phyloP scores from a whole-genome alignment of 2,113 vertebrate genomes.

The Pomatostomus ruficeps region DNA sequence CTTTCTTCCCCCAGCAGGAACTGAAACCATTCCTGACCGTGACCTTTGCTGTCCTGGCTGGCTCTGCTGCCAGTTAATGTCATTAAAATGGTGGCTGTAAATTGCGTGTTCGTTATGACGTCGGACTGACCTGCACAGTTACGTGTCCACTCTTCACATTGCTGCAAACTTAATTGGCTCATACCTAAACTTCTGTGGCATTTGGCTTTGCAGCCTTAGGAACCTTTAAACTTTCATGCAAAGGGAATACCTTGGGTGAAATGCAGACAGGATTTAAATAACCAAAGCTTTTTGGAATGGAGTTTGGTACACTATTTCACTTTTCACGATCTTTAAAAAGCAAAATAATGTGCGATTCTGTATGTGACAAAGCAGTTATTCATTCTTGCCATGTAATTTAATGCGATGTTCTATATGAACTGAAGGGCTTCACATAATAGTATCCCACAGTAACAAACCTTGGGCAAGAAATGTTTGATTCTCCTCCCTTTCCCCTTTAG shows the following conservation, averaged over 20 bases:
- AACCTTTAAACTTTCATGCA: neutral
- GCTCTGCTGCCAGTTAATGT: neutral
- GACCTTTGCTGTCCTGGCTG: neutral
- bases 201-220: conserved; percentile 16
- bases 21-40: neutral
- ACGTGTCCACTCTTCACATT: neutral
- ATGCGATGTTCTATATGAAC: neutral
- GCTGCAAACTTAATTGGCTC: neutral
- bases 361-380: neutral
- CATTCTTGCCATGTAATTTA: conserved; percentile 28
- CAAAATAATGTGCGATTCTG: conserved; percentile 5
- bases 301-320: neutral
- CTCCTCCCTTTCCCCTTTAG: neutral
- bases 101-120: neutral
- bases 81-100: neutral
- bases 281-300: neutral
- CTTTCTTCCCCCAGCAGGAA: neutral
- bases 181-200: neutral
- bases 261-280: conserved; percentile 9
- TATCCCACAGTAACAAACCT: conserved; percentile 49
- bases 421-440: conserved; percentile 23
- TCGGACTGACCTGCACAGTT: neutral
- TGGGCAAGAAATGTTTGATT: conserved; percentile 34
- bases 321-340: conserved; percentile 1
- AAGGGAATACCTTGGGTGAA: neutral